Conservation (phyloP, 2,797 vertebrate species). For the Siniperca undulata region DNA sequence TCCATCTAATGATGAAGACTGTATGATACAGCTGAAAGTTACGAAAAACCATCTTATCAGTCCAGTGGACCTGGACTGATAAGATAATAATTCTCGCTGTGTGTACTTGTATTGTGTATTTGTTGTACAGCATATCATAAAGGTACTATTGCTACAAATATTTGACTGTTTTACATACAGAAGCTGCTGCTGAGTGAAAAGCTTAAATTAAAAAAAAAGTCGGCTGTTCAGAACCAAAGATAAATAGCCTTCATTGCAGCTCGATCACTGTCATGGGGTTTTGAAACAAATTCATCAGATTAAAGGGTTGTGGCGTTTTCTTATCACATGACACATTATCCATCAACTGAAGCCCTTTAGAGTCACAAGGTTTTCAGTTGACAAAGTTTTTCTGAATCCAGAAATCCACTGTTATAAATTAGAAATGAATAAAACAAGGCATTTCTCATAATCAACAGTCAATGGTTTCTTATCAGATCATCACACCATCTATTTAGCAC, state of each 20-base stretch:
- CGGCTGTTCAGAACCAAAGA: background rate
- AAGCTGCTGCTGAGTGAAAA: constrained; percentile 12
- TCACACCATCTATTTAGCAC: background rate
- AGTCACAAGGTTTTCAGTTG: constrained; percentile 23
- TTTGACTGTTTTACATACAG: background rate
- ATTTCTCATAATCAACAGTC: constrained; percentile 15
- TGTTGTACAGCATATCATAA: background rate
- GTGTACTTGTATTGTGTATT: background rate
- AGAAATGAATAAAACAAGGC: constrained; percentile 28
- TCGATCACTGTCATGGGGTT: background rate
- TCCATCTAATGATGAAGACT: background rate
- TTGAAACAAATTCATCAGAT: constrained; percentile 17
- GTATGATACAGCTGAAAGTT: background rate
- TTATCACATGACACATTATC: constrained; percentile 13
- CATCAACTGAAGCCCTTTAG: constrained; percentile 21
- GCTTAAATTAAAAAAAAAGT: background rate
- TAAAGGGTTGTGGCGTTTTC: constrained; percentile 15
- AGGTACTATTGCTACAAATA: background rate
- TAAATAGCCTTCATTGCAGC: constrained; percentile 11
- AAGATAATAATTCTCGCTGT: background rate
- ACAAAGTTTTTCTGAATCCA: constrained; percentile 4
- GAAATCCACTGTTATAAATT: background rate
- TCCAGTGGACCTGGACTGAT: background rate
- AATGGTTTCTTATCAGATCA: background rate
- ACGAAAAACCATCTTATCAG: background rate